phyloP scores from a whole-genome alignment of 2,113 vertebrate species.

The Aphelocoma coerulescens region DNA sequence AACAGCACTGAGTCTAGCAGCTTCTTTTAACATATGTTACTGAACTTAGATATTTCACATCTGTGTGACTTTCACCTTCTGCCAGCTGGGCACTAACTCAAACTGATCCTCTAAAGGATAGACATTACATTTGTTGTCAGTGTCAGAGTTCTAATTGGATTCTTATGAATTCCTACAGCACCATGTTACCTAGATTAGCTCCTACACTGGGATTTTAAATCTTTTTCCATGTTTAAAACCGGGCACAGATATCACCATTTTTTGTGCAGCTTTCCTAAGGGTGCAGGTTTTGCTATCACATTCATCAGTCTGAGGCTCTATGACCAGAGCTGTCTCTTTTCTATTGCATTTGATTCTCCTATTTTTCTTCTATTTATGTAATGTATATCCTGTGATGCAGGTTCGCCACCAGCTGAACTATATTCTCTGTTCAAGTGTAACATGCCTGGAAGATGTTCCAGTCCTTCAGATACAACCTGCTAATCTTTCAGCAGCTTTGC shows the following conservation, averaged over 20 bases:
- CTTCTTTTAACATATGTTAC: not conserved
- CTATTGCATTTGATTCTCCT: not conserved
- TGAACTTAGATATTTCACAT: not conserved
- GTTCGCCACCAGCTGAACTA: not conserved
- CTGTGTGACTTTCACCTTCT: not conserved
- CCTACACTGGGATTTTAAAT: not conserved
- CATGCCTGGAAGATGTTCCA: not conserved
- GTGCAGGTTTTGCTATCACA: not conserved
- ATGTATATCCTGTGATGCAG: not conserved
- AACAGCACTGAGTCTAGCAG: not conserved
- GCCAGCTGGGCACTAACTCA: not conserved
- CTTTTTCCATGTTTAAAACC: accelerated
- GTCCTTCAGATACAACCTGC: not conserved
- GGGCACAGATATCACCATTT: not conserved
- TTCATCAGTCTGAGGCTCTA: not conserved
- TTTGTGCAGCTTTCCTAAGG: not conserved
- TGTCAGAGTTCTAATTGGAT: not conserved
- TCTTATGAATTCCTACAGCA: not conserved
- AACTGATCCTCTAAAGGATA: not conserved
- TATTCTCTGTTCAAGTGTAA: not conserved
- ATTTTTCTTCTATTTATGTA: not conserved
- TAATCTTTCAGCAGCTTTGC: not conserved
- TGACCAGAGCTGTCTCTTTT: not conserved
- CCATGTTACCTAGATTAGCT: not conserved
- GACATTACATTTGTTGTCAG: not conserved